phyloP scores from a whole-genome alignment of 2,888 invertebrate species.

The Nomada lathburiana region DNA sequence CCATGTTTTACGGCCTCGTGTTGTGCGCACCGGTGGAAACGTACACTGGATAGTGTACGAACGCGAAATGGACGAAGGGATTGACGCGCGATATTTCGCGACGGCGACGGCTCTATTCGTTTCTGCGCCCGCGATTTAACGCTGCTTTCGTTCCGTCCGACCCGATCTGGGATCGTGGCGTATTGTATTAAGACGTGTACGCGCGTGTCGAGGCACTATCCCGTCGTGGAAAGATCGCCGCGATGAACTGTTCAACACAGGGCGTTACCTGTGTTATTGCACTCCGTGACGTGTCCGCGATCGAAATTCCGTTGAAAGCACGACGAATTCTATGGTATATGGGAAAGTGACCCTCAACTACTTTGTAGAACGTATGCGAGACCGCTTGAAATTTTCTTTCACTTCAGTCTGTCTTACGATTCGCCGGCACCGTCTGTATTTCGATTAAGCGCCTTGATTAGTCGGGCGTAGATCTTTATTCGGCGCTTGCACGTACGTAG shows the following conservation, averaged over 20 bases:
- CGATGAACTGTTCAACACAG: constrained; percentile 17
- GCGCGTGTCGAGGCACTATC: background rate
- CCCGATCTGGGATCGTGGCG: background rate
- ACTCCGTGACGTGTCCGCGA: background rate
- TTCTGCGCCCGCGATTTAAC: background rate
- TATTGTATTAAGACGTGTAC: background rate
- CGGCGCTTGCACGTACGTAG: no score
- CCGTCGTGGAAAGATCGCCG: background rate
- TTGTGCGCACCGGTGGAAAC: background rate
- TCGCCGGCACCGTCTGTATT: no score
- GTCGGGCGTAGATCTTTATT: no score
- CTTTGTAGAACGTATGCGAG: no score
- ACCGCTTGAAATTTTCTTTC: no score
- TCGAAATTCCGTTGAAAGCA: background rate
- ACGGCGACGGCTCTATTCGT: constrained; percentile 8
- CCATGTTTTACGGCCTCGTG: constrained; percentile 20
- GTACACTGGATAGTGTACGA: background rate
- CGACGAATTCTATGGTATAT: no score
- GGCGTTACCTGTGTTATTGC: background rate
- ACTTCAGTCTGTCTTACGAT: no score
- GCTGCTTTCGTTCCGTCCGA: background rate
- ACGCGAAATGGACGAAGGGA: background rate
- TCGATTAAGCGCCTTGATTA: no score
- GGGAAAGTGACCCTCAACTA: no score
- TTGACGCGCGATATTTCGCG: constrained; percentile 7